Evolutionary conservation across 1,140 invertebrate species (phyloP).

Genomic region (Adoxophyes honmai): DNA sequence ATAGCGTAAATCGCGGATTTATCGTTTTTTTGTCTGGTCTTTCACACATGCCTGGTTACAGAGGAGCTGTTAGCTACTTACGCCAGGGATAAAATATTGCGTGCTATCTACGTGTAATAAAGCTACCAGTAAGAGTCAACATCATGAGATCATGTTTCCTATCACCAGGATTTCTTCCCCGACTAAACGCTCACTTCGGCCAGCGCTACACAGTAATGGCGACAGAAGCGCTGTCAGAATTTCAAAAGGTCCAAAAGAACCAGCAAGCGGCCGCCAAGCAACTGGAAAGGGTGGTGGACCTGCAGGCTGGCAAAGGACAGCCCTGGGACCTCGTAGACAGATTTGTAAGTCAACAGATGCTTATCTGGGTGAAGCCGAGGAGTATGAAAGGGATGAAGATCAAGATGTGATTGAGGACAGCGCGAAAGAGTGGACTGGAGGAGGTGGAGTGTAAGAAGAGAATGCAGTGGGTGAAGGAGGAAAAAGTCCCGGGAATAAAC

Average conservation of each 20-base stretch:
- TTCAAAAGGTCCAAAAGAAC: slow-evolving; percentile 79
- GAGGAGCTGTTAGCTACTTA: too few species aligned
- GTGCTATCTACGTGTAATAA: too few species aligned
- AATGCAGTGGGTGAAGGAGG: background rate
- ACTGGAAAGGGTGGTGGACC: slow-evolving; percentile 73
- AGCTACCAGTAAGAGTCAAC: too few species aligned
- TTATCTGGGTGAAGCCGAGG: background rate
- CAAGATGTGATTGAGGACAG: background rate
- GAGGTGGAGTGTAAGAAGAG: background rate
- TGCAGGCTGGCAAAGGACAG: slow-evolving; percentile 78
- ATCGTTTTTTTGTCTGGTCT: too few species aligned
- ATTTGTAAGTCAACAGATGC: slow-evolving; percentile 70
- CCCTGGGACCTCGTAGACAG: slow-evolving; percentile 80
- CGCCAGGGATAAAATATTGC: too few species aligned
- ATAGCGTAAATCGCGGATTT: too few species aligned
- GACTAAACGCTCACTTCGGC: slow-evolving; percentile 78
- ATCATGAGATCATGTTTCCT: too few species aligned
- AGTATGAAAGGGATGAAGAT: background rate
- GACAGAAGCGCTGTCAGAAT: slow-evolving; percentile 82
- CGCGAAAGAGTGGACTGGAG: background rate
- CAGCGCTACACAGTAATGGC: slow-evolving; percentile 82
- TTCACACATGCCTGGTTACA: too few species aligned
- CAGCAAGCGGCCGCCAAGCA: slow-evolving; percentile 76
- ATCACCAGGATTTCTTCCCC: slow-evolving; percentile 80
- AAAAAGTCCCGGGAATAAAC: background rate